These are phyloP conservation scores for Antheraea mylitta DNA, from an alignment of 1,140 invertebrate species.

Conservation along the genomic window DNA sequence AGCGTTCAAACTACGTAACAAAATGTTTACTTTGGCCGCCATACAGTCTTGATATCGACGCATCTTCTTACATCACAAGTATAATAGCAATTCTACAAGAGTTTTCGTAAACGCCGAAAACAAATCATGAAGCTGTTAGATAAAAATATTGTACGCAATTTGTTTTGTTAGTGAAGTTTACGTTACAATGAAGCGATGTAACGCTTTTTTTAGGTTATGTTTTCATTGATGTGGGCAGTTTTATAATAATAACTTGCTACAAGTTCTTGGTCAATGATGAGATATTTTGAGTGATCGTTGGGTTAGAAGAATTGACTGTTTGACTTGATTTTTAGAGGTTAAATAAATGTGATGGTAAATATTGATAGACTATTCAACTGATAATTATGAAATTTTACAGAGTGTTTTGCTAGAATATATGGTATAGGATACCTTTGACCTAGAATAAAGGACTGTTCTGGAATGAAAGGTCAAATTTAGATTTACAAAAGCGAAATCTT, in stretches of 20 bases:
- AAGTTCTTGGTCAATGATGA: constrained; percentile 7
- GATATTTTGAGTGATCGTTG: neutral
- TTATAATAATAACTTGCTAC: neutral
- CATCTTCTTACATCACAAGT: neutral
- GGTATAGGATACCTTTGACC: no score
- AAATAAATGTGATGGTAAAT: no score
- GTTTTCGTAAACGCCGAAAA: neutral
- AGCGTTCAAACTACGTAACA: neutral
- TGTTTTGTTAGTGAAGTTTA: neutral
- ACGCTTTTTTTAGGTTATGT: neutral
- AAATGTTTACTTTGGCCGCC: neutral
- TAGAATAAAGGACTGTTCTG: no score
- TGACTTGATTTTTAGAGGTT: no score
- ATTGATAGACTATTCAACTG: no score
- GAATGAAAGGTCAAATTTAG: no score
- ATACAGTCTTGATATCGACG: neutral
- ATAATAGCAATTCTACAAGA: neutral
- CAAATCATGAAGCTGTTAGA: neutral
- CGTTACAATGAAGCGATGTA: neutral
- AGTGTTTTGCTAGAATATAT: no score
- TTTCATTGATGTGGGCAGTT: neutral
- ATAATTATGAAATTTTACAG: no score
- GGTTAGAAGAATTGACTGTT: neutral
- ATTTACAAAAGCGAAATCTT: no score
- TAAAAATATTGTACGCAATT: neutral